These are phyloP conservation scores for Plecotus auritus DNA, from an alignment of 2,113 vertebrate species.

Conservation along the genomic window DNA sequence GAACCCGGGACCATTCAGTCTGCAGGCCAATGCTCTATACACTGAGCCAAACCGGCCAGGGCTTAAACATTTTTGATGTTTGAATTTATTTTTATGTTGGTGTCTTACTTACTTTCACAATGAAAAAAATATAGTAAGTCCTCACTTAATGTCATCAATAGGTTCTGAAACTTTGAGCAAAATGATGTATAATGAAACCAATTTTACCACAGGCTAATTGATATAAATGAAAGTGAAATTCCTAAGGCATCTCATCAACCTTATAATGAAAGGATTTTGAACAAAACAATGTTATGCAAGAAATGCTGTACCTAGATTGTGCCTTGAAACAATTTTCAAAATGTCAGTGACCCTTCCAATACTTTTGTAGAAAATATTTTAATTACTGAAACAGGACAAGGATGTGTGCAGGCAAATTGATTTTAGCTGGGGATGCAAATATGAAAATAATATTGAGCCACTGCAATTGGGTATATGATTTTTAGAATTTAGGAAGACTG, in stretches of 20 bases:
- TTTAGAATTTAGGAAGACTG: constrained; percentile 1
- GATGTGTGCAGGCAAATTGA: neutral
- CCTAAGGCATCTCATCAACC: neutral
- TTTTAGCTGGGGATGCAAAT: constrained; percentile 12
- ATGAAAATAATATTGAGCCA: neutral
- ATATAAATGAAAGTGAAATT: neutral
- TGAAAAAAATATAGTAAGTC: neutral
- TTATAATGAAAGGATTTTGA: neutral
- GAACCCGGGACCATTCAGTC: too few species aligned
- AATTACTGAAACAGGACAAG: constrained; percentile 31
- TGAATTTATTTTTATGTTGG: constrained; percentile 34
- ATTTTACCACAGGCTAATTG: neutral
- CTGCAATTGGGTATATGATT: neutral
- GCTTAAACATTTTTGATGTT: neutral
- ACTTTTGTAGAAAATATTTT: constrained; percentile 22
- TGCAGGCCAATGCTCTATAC: too few species aligned
- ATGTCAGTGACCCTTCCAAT: neutral
- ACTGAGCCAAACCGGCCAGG: too few species aligned
- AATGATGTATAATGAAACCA: neutral
- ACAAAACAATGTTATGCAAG: neutral
- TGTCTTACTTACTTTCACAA: constrained; percentile 25
- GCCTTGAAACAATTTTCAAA: constrained; percentile 19
- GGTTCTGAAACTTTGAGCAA: neutral
- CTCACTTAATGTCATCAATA: neutral
- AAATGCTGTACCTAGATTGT: neutral